Evolutionary conservation across 2,888 invertebrate genomes (phyloP), one percentile per base, ranked within the genome.

Genomic region (Lagria hirta): DNA sequence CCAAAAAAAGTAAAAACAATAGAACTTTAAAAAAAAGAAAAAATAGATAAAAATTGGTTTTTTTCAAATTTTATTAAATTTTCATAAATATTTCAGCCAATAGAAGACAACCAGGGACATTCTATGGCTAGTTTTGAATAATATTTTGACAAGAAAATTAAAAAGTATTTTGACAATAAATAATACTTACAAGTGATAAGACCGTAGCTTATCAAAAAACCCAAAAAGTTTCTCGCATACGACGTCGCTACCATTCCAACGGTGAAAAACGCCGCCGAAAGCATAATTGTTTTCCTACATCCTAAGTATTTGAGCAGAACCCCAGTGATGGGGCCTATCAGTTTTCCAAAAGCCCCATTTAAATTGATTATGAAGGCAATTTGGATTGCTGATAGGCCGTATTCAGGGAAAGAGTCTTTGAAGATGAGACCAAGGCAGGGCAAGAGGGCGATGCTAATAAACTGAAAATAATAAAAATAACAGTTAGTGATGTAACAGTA

Each of bases 301-400:
- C 83, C 82, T 54, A 75, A 83, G 12, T 69, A 70, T 42, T 75
- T 75, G 4, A 85, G 63, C 4, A 84, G 64, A 0, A 82, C 81
- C 0, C 83, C 84, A 49, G 82, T 82, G 42, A 82, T 73, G 41
- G 85, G 72, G 1, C 84, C 84, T 15, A 81, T 61, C 8, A 80
- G 66, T 80, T 84, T 82, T 4, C 83, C 82, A 54, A 82, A 78
- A 12, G 83, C 82, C 53, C 82, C 77, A 63, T 85, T 84, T 8
- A 81, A 68, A 52, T 80, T 82, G 34, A 84, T 77, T 24, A 86
- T 78, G 12, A 82, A 69, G 1, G 82, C 75, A 4, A 77, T 76
- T 58, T 84, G 78, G 0, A 81, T 80, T 1, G 79, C 79, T 8
- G 78, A 71, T 41, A 85, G 68, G 3, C 75, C 75, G 2, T 81